Conservation (phyloP, 1,140 invertebrate species). For the Chironomus tepperi region DNA sequence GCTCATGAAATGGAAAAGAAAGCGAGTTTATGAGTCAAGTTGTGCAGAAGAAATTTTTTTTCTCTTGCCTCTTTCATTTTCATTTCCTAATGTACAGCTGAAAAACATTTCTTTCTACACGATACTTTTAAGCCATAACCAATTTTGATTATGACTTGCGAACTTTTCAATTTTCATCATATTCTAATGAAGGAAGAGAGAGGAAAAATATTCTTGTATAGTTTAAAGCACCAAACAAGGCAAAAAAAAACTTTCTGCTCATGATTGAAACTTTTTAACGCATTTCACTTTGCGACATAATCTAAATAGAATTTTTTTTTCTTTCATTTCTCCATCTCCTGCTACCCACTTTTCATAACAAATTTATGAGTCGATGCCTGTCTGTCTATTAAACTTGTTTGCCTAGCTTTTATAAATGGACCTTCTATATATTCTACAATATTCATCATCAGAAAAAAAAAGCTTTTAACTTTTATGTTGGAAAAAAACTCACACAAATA, state of each 20-base stretch:
- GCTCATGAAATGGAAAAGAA: too few species aligned
- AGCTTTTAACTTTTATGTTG: not conserved
- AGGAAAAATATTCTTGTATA: not conserved
- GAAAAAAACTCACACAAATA: not conserved
- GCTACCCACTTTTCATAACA: too few species aligned
- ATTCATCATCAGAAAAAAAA: not conserved
- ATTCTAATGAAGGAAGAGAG: not conserved
- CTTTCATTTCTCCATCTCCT: too few species aligned
- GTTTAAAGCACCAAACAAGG: not conserved
- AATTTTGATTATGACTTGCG: conserved; percentile 8
- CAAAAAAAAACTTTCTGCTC: not conserved
- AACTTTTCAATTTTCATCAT: conserved; percentile 3
- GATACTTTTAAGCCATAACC: conserved; percentile 5
- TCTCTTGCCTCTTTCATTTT: too few species aligned
- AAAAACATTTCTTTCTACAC: not conserved
- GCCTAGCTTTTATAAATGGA: too few species aligned
- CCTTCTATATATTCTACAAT: too few species aligned
- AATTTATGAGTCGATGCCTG: not conserved
- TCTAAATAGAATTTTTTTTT: not conserved
- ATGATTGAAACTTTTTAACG: not conserved
- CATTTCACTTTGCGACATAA: conserved; percentile 1
- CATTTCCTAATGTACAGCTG: too few species aligned
- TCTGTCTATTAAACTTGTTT: not conserved
- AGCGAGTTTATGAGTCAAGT: too few species aligned
- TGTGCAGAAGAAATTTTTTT: too few species aligned